Base-by-base conservation (phyloP, 2,113 vertebrate species). In the Oryzias woworae region DNA sequence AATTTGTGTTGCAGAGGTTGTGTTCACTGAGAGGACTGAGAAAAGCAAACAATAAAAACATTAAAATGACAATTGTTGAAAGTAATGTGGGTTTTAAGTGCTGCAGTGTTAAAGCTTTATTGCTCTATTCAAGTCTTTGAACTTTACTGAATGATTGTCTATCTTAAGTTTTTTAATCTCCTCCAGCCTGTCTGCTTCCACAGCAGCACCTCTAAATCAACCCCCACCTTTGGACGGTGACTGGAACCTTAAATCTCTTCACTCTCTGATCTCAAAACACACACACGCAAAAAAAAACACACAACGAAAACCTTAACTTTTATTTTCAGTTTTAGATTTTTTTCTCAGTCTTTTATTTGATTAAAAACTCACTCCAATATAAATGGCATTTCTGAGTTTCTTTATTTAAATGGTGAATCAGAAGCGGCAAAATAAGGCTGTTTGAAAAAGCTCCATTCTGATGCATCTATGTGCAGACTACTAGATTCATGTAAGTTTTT, bases 141-240 rank as follows among this genome's bases (percentile, higher is more conserved):
- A 87, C 82, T 78, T 64, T 61, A 63, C 58, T 58, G 69, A 63
- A 69, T 50, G 77, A 75, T 70, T 57, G 71, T 71, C 73, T 81
- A 80, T 83, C 75, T 88, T 75, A 77, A 75, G 72, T 83, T 83
- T 69, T 84, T 82, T 87, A 79, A 88, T 88, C 85, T 85, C 73
- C 67, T 52, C 49, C 64, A 57, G 85, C 55, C 76, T 80, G 82
- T 75, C 81, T 75, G 79, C 82, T 62, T 41, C 67, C 66, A 53
- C 66, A 58, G 66, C 82, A 74, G 75, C 82, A 58, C 80, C 77
- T 86, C 64, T 82, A 76, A 86, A 85, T 85, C 84, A 86, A 67
- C 71, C 48, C 75, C 66, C 78, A 66, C 72, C 73, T 57, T 52
- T 62, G 66, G 77, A 83, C 81, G 64, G 66, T 69, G 80, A 77